Base-by-base conservation (phyloP, 2,113 vertebrate species). In the Seriola quinqueradiata region DNA sequence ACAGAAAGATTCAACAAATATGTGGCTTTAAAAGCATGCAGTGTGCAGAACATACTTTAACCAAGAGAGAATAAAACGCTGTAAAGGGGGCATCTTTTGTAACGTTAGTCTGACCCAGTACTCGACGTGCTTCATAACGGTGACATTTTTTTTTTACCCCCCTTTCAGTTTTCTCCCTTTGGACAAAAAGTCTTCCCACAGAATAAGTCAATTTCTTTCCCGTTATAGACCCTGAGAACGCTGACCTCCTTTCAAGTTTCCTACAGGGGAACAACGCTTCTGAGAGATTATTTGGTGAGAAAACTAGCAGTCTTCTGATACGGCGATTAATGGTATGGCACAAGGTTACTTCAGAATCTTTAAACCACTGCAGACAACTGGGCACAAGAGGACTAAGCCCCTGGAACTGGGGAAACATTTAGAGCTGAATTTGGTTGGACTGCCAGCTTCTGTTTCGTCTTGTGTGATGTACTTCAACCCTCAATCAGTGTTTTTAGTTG, bases 211-310 rank as follows among this genome's bases (percentile, higher is more conserved):
- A 78, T 85, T 78, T 81, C 68, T 81, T 84, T 81, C 71, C 66
- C 25, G 14, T 80, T 80, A 50, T 19, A 81, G 61, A 87, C 88
- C 80, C 87, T 86, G 87, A 91, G 90, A 91, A 84, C 8, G 21
- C 86, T 54, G 54, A 81, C 74, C 42, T 82, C 42, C 48, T 65
- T 85, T 79, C 66, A 83, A 46, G 71, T 77, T 68, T 86, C 67
- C 75, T 58, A 55, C 57, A 70, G 68, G 58, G 38, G 48, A 76
- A 1, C 28, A 1, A 11, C 0, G 17, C 59, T 21, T 72, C 28
- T 1, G 34, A 55, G 19, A 74, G 40, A 54, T 52, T 9, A 46
- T 67, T 50, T 64, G 68, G 50, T 67, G 58, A 78, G 67, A 81
- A 59, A 79, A 78, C 9, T 4, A 44, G 82, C 48, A 40, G 36